Percentiles rank a stretch among this genome's conserved stretches.
phyloP scores from a whole-genome alignment of 2,113 vertebrate species.

The Procavia capensis region DNA sequence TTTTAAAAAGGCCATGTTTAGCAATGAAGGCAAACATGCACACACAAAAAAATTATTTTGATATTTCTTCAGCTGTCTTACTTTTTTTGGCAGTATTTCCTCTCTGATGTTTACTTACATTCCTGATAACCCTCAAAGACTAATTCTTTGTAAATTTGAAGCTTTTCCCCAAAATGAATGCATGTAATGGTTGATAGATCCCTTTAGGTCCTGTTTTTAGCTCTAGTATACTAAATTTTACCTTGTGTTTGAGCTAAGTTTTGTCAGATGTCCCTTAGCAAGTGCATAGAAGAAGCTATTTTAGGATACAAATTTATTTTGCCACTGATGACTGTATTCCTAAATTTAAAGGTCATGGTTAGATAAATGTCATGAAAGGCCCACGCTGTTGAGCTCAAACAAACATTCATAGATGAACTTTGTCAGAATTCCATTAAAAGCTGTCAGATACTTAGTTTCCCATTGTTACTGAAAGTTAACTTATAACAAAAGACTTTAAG shows the following conservation, averaged over 20 bases:
- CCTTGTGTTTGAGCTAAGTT: background rate
- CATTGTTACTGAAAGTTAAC: slow-evolving; percentile 46
- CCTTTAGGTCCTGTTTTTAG: background rate
- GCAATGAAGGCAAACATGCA: background rate
- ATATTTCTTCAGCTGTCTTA: background rate
- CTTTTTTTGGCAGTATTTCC: slow-evolving; percentile 11
- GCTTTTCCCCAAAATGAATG: background rate
- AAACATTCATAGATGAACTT: slow-evolving; percentile 52
- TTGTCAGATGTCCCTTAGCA: background rate
- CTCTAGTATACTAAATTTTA: background rate
- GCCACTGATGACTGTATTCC: background rate
- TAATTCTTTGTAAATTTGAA: slow-evolving; percentile 30
- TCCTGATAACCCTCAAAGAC: slow-evolving; percentile 6
- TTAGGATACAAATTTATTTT: slow-evolving; percentile 40
- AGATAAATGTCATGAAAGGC: slow-evolving; percentile 60
- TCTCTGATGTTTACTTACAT: background rate
- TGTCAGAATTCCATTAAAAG: slow-evolving; percentile 40
- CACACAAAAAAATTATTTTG: background rate
- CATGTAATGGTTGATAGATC: background rate
- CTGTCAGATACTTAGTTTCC: background rate
- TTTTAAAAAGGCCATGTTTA: slow-evolving; percentile 4
- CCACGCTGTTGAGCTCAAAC: slow-evolving; percentile 18
- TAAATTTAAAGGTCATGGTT: slow-evolving; percentile 39
- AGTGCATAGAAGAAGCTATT: background rate
- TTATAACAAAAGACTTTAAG: slow-evolving; percentile 17